These are phyloP conservation scores for Leistus spinibarbis DNA, from an alignment of 2,888 invertebrate genomes.

Conservation along the genomic window DNA sequence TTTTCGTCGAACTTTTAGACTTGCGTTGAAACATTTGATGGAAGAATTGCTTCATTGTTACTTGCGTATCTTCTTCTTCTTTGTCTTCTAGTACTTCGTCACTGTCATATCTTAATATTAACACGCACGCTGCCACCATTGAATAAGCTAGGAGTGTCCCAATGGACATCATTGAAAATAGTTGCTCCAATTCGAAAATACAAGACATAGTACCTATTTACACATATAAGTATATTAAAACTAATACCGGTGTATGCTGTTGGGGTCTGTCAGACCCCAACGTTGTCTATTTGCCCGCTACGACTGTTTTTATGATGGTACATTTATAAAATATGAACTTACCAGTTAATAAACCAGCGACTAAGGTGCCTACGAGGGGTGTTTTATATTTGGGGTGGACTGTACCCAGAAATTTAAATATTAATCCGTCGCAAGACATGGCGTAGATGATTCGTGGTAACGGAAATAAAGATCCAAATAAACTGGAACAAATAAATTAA, in stretches of 20 bases:
- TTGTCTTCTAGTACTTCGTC: constrained; percentile 55
- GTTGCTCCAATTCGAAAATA: constrained; percentile 78
- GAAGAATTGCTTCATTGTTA: constrained; percentile 49
- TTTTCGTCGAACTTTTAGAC: constrained; percentile 54
- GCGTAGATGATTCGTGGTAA: constrained; percentile 83
- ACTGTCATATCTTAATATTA: constrained; percentile 70
- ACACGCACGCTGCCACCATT: constrained; percentile 86
- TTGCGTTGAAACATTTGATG: constrained; percentile 58
- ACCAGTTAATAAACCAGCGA: constrained; percentile 75
- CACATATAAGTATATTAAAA: not conserved
- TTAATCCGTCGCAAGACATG: constrained; percentile 84
- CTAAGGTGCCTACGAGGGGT: constrained; percentile 74
- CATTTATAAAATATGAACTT: constrained; percentile 39
- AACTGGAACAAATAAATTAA: constrained; percentile 63
- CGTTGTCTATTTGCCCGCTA: too few species aligned
- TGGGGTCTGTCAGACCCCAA: too few species aligned
- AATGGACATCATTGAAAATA: constrained; percentile 92
- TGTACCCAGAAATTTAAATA: constrained; percentile 73
- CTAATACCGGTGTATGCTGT: too few species aligned
- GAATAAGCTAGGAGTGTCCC: constrained; percentile 86
- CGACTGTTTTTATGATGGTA: not conserved
- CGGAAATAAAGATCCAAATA: constrained; percentile 82
- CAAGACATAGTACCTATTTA: constrained; percentile 76
- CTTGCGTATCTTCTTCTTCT: constrained; percentile 50
- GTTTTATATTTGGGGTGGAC: constrained; percentile 74